These are phyloP conservation scores for Cephalopholis sonnerati DNA, from an alignment of 2,113 vertebrate genomes.

Conservation along the genomic window DNA sequence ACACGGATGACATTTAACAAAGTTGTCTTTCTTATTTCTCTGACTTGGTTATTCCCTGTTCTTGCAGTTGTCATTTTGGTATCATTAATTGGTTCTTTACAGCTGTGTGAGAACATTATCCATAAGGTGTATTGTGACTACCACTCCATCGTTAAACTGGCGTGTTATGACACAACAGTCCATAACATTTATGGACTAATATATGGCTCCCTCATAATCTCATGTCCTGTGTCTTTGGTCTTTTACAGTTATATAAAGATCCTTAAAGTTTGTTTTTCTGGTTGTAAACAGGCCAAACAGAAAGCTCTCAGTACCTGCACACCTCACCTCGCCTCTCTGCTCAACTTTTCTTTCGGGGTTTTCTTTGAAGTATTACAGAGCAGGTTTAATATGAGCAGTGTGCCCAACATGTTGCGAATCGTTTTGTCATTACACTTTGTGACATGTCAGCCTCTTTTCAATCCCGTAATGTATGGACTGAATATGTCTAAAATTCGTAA, in stretches of 20 bases:
- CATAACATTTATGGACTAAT: not conserved
- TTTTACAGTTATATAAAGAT: not conserved
- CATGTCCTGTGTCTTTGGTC: not conserved
- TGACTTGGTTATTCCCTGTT: slow-evolving; percentile 34
- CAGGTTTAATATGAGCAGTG: slow-evolving; percentile 32
- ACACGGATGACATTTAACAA: not conserved
- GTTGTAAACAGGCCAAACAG: not conserved
- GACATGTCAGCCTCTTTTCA: slow-evolving; percentile 39
- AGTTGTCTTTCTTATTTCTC: not conserved
- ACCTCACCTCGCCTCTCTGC: slow-evolving; percentile 46
- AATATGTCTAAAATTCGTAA: slow-evolving; percentile 20
- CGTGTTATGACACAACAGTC: slow-evolving; percentile 61
- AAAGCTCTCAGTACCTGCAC: slow-evolving; percentile 51
- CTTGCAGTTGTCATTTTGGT: slow-evolving; percentile 21
- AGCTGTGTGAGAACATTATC: slow-evolving; percentile 52
- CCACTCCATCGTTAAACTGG: slow-evolving; percentile 63
- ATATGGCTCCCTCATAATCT: not conserved
- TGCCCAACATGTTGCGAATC: not conserved
- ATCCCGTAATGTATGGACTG: slow-evolving; percentile 40
- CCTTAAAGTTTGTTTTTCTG: too few species aligned
- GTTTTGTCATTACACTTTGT: slow-evolving; percentile 35
- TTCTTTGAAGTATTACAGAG: slow-evolving; percentile 35
- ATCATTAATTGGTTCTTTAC: slow-evolving; percentile 11
- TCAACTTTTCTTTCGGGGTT: slow-evolving; percentile 19
- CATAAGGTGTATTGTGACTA: slow-evolving; percentile 71